Evolutionary conservation across 2,113 vertebrate genomes (phyloP).

Genomic region (Talpa occidentalis): DNA sequence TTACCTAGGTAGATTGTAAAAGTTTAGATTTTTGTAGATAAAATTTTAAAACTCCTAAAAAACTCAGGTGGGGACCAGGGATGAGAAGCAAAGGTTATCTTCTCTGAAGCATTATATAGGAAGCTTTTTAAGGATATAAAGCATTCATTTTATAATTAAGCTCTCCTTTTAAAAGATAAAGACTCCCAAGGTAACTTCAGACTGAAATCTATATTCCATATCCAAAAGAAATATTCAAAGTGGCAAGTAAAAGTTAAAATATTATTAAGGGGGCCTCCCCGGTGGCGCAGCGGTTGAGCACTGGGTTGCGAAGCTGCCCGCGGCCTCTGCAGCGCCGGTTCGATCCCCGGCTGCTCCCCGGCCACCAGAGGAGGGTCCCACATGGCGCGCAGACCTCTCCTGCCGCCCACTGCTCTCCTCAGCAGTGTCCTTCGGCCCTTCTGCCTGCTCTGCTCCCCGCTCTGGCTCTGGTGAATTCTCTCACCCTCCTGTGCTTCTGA

Average conservation of each 20-base stretch:
- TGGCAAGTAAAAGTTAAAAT: constrained; percentile 24
- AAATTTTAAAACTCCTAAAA: neutral
- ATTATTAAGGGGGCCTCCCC: neutral
- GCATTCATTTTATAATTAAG: constrained; percentile 28
- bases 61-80: neutral
- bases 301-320: too few relatives aligned
- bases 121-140: constrained; percentile 18
- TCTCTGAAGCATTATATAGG: constrained; percentile 36
- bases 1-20: neutral
- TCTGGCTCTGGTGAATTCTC: too few relatives aligned
- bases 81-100: neutral
- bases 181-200: neutral
- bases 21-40: constrained; percentile 6
- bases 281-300: too few relatives aligned
- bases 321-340: too few relatives aligned
- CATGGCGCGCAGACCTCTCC: too few relatives aligned
- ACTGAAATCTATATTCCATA: constrained; percentile 9
- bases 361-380: too few relatives aligned
- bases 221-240: constrained; percentile 16
- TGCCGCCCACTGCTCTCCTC: too few relatives aligned
- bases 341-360: too few relatives aligned
- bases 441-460: too few relatives aligned
- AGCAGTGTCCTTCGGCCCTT: too few relatives aligned
- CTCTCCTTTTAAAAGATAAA: neutral
- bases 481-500: too few relatives aligned